These are phyloP conservation scores for Eonycteris spelaea DNA, from an alignment of 2,113 vertebrate species.

Conservation along the genomic window DNA sequence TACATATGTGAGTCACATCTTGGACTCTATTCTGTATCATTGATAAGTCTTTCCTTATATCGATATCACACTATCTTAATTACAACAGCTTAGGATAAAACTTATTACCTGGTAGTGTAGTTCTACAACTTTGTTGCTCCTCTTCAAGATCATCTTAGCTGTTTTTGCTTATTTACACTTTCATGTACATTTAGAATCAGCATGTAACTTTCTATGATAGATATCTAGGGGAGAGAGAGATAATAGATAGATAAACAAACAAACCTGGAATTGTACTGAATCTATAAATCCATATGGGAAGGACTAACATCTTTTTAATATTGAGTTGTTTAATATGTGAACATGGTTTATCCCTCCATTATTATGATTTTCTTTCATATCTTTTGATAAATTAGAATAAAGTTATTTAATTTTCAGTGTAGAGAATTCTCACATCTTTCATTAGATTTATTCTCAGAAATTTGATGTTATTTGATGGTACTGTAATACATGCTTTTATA, in stretches of 20 bases:
- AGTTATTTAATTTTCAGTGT: neutral
- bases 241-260: neutral
- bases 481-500: neutral
- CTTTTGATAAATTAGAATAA: neutral
- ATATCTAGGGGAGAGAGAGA: neutral
- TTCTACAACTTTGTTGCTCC: neutral
- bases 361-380: neutral
- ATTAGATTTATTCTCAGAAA: neutral
- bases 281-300: neutral
- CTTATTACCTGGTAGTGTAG: neutral
- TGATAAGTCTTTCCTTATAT: neutral
- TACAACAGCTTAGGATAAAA: neutral
- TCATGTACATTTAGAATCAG: neutral
- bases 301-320: neutral
- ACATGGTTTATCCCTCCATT: neutral
- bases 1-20: neutral
- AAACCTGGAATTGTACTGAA: neutral
- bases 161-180: neutral
- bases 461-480: neutral
- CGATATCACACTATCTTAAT: neutral
- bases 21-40: neutral
- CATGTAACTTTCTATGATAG: neutral
- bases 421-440: neutral
- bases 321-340: neutral
- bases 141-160: neutral